Evolutionary conservation across 2,888 invertebrate genomes (phyloP), one percentile per base, ranked within the genome.

Genomic region (Rhodophaea formosa): DNA sequence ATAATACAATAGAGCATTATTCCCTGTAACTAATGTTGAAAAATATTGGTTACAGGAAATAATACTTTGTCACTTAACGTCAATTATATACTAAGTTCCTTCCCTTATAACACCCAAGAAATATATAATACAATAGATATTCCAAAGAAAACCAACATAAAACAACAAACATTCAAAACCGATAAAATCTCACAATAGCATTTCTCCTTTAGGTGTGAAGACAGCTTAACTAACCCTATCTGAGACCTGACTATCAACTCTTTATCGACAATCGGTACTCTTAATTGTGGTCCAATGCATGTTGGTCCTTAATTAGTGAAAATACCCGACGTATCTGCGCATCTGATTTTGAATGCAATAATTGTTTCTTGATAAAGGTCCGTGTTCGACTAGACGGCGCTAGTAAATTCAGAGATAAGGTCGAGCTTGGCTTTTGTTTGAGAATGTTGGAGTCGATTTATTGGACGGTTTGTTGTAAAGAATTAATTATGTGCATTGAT

Each of bases 341-440:
- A 88, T 90, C 90, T 86, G 90, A 88, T 88, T 88, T 88, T 88
- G 82, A 88, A 89, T 88, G 87, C 88, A 88, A 86, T 89, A 89
- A 87, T 89, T 88, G 87, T 87, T 82, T 77, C 71, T 81, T 86
- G 88, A 88, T 87, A 85, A 84, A 71, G 74, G 75, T 77, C 66
- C 69, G 71, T 66, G 72, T 81, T 77, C 66, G 58, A 62, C 64
- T 53, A 56, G 59, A 77, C 56, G 67, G 68, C 53, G 67, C 61
- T 55, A 73, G 63, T 69, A 64, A 63, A 64, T 60, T 61, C n/a
- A 51, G 35, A 23, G 51, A 51, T 51, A 51, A 51, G 17, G 47
- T 49, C 30, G 17, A 3, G 14, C 35, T 16, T 12, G 17, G 35
- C 49, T 51, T 55, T 45, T 45, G 32, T 54, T 45, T 54, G 44